These are phyloP conservation scores for Ommatoiulus sabulosus DNA, from an alignment of 2,888 invertebrate genomes.

Conservation along the genomic window DNA sequence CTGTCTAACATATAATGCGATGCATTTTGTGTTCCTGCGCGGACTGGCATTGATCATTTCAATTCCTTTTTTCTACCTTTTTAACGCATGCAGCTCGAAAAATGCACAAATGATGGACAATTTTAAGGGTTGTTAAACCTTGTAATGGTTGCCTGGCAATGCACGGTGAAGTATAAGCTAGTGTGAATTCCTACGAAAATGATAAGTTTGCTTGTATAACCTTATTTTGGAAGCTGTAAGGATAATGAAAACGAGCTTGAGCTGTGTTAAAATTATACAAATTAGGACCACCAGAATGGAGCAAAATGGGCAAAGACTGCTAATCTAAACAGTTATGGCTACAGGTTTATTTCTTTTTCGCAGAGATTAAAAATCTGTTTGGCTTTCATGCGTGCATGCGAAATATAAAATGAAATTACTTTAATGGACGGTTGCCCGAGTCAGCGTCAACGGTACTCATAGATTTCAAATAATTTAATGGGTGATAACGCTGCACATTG, in stretches of 20 bases:
- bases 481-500: neutral
- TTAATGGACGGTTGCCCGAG: neutral
- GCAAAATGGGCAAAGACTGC: neutral
- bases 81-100: neutral
- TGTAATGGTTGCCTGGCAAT: neutral
- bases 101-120: neutral
- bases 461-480: neutral
- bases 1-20: too few relatives aligned
- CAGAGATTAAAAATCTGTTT: constrained; percentile 13
- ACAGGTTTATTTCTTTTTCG: neutral
- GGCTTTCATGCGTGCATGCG: neutral
- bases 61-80: too few relatives aligned
- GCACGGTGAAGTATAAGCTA: neutral
- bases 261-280: neutral
- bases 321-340: constrained; percentile 9
- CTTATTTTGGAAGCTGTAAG: neutral
- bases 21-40: too few relatives aligned
- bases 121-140: neutral
- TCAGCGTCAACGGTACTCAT: neutral
- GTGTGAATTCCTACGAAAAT: neutral
- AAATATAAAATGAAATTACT: neutral
- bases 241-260: neutral
- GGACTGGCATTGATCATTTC: too few relatives aligned
- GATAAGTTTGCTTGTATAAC: neutral
- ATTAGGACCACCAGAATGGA: neutral